phyloP scores from a whole-genome alignment of 2,113 vertebrate species.

The Urocynchramus pylzowi region DNA sequence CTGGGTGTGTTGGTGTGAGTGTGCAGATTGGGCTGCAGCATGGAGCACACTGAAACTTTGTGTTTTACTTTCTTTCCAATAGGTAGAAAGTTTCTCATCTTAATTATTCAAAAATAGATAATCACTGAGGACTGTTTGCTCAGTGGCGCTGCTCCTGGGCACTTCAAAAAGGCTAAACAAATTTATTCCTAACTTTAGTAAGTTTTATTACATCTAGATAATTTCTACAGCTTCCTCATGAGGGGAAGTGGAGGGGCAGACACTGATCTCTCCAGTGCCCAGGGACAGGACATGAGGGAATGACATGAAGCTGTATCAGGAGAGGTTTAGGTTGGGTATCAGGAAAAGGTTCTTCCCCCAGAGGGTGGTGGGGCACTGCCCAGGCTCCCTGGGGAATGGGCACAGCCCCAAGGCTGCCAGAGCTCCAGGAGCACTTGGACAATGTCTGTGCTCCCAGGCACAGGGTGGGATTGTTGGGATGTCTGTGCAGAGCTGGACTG shows the following conservation, averaged over 20 bases:
- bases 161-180: not conserved
- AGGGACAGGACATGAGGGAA: not conserved
- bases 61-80: not conserved
- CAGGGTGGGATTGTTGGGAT: not conserved
- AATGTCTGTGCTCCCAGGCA: not conserved
- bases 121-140: not conserved
- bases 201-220: not conserved
- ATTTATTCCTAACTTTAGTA: not conserved
- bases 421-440: not conserved
- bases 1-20: not conserved
- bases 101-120: not conserved
- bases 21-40: not conserved
- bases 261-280: not conserved
- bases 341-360: not conserved
- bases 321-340: not conserved
- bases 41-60: not conserved
- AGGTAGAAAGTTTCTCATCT: not conserved
- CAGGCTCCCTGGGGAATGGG: not conserved
- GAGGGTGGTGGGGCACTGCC: not conserved
- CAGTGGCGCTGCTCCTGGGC: not conserved
- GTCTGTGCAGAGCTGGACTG: not conserved
- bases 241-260: not conserved
- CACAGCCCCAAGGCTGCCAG: not conserved
- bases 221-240: not conserved
- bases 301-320: not conserved